These are phyloP conservation scores for Otolemur crassicaudatus DNA, from an alignment of 2,797 vertebrate species.

Conservation along the genomic window DNA sequence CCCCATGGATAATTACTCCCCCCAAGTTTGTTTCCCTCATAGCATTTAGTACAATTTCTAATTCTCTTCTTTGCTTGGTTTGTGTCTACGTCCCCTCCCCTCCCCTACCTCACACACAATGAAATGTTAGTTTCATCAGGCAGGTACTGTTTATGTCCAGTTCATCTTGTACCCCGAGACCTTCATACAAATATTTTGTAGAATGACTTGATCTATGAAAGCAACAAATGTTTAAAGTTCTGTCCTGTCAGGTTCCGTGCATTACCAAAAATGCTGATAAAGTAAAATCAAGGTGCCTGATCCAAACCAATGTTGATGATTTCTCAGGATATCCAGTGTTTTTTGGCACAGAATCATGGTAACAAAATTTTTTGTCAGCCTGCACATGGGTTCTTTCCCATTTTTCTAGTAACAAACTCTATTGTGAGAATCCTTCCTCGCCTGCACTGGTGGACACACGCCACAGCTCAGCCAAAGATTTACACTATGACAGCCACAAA, in stretches of 20 bases:
- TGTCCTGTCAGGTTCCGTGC: background rate
- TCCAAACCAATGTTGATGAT: background rate
- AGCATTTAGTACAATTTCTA: background rate
- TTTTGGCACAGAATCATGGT: background rate
- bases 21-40: background rate
- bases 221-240: background rate
- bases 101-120: background rate
- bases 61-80: background rate
- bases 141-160: background rate
- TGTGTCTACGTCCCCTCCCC: background rate
- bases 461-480: background rate
- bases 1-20: background rate
- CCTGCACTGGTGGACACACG: background rate
- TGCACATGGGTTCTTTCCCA: background rate
- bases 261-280: background rate
- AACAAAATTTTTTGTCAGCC: background rate
- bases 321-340: background rate
- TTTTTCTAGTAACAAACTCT: slow-evolving; percentile 17
- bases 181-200: background rate
- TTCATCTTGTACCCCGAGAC: background rate
- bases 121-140: background rate
- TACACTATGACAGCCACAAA: background rate
- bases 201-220: background rate
- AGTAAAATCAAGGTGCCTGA: background rate
- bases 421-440: background rate